A percentile compares a stretch with the other conserved stretches of the same genome.
phyloP scores from a whole-genome alignment of 2,888 invertebrate genomes.

The Nomada lathburiana region DNA sequence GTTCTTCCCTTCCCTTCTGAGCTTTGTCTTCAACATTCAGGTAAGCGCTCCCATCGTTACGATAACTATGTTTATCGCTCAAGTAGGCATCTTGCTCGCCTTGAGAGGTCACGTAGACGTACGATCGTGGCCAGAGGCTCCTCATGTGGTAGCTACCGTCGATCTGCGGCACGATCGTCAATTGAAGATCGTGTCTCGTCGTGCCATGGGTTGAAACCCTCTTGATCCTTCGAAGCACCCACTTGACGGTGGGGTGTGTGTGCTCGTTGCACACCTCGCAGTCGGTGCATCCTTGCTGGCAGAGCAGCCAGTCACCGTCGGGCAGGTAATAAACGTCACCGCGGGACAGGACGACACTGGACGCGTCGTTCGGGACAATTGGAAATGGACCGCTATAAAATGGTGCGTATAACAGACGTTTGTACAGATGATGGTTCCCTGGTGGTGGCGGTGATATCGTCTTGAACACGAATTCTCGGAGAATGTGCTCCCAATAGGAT shows the following conservation, averaged over 20 bases:
- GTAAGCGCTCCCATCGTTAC: not conserved
- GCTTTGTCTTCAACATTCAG: constrained; percentile 36
- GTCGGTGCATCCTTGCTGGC: constrained; percentile 72
- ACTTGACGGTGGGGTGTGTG: constrained; percentile 67
- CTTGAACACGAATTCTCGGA: constrained; percentile 77
- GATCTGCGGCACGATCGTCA: constrained; percentile 74
- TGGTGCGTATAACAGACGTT: constrained; percentile 72
- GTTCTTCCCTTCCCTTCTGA: constrained; percentile 17
- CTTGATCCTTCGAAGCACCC: constrained; percentile 70
- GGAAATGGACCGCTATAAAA: constrained; percentile 72
- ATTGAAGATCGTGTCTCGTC: constrained; percentile 72
- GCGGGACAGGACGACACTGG: constrained; percentile 68
- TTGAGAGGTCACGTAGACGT: constrained; percentile 69
- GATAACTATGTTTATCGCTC: constrained; percentile 10
- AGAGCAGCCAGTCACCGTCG: constrained; percentile 74
- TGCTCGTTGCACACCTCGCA: constrained; percentile 71
- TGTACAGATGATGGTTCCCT: constrained; percentile 70
- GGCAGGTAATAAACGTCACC: constrained; percentile 73
- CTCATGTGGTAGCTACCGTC: constrained; percentile 66
- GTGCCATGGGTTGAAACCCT: constrained; percentile 45
- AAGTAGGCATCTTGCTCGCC: constrained; percentile 26
- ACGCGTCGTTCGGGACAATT: constrained; percentile 36
- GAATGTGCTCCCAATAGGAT: constrained; percentile 74
- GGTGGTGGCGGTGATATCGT: constrained; percentile 72
- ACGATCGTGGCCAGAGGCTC: constrained; percentile 63